Evolutionary conservation across 2,888 invertebrate genomes (phyloP).

Genomic region (Nebria salina): DNA sequence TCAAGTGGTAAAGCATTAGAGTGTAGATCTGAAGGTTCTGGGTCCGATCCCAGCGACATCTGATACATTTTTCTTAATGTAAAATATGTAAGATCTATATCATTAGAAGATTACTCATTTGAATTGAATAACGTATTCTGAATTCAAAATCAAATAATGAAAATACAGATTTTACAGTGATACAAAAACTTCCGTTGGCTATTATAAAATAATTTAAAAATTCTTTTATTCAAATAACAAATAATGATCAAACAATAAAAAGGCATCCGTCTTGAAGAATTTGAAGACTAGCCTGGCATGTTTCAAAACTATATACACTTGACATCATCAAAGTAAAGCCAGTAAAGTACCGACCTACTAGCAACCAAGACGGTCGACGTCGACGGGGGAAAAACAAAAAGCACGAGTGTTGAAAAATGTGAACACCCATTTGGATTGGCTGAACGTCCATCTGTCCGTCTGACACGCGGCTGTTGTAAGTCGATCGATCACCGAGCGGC

Average conservation of each 20-base stretch:
- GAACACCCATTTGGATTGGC: slow-evolving; percentile 1
- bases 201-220: too few relatives aligned
- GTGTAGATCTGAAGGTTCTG: too few relatives aligned
- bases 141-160: too few relatives aligned
- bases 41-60: too few relatives aligned
- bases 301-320: neutral
- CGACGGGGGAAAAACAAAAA: neutral
- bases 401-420: neutral
- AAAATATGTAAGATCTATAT: too few relatives aligned
- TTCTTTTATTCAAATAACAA: neutral
- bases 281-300: neutral
- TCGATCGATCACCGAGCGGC: slow-evolving; percentile 12
- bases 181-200: too few relatives aligned
- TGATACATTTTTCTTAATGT: too few relatives aligned
- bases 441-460: slow-evolving; percentile 10
- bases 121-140: too few relatives aligned
- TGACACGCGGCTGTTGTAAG: slow-evolving; percentile 15
- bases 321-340: neutral
- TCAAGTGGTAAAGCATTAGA: too few relatives aligned
- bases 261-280: neutral
- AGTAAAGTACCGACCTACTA: neutral
- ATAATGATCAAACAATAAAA: neutral
- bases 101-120: too few relatives aligned
- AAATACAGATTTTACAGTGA: too few relatives aligned
- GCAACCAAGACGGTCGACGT: neutral